Conservation (phyloP, 2,113 vertebrate genomes). For the Natator depressus region DNA sequence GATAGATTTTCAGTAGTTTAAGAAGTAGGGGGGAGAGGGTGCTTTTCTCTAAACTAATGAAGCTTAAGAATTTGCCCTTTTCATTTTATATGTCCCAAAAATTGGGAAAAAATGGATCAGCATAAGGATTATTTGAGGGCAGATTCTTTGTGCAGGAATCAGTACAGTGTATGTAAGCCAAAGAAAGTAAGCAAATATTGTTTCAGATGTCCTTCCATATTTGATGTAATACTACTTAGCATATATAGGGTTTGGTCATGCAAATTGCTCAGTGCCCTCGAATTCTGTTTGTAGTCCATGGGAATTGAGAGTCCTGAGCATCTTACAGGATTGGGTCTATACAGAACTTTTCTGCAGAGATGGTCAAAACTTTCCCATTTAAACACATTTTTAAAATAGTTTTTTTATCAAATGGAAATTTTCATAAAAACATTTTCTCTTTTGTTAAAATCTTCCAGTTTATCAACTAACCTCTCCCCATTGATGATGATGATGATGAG, state of each 20-base stretch:
- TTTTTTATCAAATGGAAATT: no score
- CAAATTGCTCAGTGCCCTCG: not conserved
- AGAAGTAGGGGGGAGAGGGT: fast-evolving
- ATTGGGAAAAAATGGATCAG: not conserved
- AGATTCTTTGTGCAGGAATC: not conserved
- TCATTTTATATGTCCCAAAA: not conserved
- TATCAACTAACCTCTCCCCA: no score
- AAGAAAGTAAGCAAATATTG: not conserved
- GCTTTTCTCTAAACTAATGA: not conserved
- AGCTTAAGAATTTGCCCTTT: not conserved
- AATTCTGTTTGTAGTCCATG: not conserved
- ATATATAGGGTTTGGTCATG: not conserved
- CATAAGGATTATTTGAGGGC: no score
- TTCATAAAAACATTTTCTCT: no score
- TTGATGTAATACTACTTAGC: not conserved
- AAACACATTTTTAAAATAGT: no score
- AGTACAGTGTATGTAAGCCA: not conserved
- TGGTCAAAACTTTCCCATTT: no score
- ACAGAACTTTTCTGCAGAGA: no score
- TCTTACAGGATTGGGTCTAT: not conserved
- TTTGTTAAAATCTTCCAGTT: no score
- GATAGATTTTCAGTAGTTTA: not conserved
- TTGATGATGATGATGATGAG: no score
- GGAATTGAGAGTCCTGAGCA: not conserved
- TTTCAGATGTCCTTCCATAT: not conserved